A percentile compares a stretch with the other conserved stretches of the same genome.
Conservation (phyloP, 2,888 invertebrate genomes). For the Craniophora ligustri region DNA sequence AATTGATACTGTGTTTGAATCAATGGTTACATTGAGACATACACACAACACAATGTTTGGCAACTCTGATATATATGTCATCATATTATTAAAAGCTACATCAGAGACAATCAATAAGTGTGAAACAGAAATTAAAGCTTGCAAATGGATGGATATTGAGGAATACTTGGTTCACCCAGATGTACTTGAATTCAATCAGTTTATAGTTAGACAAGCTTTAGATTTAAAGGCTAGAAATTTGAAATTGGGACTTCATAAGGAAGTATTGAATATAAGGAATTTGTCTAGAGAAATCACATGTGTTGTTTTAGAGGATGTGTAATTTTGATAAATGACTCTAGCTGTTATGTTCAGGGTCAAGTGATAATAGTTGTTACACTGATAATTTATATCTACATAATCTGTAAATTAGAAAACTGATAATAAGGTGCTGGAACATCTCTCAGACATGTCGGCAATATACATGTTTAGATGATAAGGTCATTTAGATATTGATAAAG, state of each 20-base stretch:
- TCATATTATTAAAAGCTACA: conserved; percentile 92
- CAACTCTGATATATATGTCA: conserved; percentile 96
- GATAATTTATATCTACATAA: conserved; percentile 28
- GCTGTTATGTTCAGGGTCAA: conserved; percentile 38
- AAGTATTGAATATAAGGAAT: conserved; percentile 68
- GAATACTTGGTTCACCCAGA: conserved; percentile 92
- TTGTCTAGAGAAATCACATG: conserved; percentile 73
- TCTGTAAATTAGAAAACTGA: conserved; percentile 26
- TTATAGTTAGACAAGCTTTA: conserved; percentile 90
- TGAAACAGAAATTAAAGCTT: conserved; percentile 93
- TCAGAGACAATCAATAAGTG: conserved; percentile 91
- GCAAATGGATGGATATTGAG: conserved; percentile 94
- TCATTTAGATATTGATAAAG: conserved; percentile 24
- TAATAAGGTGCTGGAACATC: conserved; percentile 34
- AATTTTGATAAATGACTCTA: conserved; percentile 32
- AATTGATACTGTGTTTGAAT: conserved; percentile 92
- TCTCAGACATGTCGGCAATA: neutral
- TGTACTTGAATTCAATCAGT: conserved; percentile 92
- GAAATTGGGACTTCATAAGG: conserved; percentile 88
- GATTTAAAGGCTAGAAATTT: conserved; percentile 90
- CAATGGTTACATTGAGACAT: conserved; percentile 93
- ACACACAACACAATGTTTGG: conserved; percentile 92
- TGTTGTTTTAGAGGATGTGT: conserved; percentile 72
- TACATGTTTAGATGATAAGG: conserved; percentile 13
- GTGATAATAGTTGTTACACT: conserved; percentile 41